Evolutionary conservation across 2,113 vertebrate species (phyloP), one percentile per base, ranked within the genome.

Genomic region (Oenanthe melanoleuca): DNA sequence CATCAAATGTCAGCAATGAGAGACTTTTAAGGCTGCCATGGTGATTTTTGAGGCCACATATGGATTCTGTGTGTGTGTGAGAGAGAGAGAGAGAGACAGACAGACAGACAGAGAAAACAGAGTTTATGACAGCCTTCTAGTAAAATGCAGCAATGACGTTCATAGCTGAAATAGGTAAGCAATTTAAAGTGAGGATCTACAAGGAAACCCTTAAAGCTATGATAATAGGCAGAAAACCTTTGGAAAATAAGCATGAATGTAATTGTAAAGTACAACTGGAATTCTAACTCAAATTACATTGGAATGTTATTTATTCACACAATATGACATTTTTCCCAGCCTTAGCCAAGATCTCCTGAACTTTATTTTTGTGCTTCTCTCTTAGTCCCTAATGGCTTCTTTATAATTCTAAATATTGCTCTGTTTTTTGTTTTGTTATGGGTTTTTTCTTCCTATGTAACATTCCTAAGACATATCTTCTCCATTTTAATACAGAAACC

Each of bases 291-390:
- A 2, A 93, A 77, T 95, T 91, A 75, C 22, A 61, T 18, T 69
- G 77, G 34, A 86, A 92, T 50, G 65, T 57, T 92, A 87, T 95
- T 88, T 86, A 80, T 92, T 88, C 61, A 81, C 34, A 86, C 8
- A 80, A 42, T 88, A 80, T 80, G 70, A 22, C 26, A 69, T 79
- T 77, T 73, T 87, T 45, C 56, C 42, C 16, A 38, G 14, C 45
- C 37, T 88, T 38, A 59, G n/a, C 14, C 42, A 92, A 80, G 55
- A 83, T 86, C 34, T 61, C 61, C 64, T 63, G 21, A 92, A 90
- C 33, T 88, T 93, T 37, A 72, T 34, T 88, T 93, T 12, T 90
- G 29, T 34, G 42, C 33, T 77, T 25, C 7, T 88, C 17, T 85
- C 33, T 67, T n/a, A 61, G 25, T 82, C 45, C 72, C 42, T 55